These are phyloP conservation scores for Chrysopa pallens DNA, from an alignment of 1,140 invertebrate genomes.

Conservation along the genomic window DNA sequence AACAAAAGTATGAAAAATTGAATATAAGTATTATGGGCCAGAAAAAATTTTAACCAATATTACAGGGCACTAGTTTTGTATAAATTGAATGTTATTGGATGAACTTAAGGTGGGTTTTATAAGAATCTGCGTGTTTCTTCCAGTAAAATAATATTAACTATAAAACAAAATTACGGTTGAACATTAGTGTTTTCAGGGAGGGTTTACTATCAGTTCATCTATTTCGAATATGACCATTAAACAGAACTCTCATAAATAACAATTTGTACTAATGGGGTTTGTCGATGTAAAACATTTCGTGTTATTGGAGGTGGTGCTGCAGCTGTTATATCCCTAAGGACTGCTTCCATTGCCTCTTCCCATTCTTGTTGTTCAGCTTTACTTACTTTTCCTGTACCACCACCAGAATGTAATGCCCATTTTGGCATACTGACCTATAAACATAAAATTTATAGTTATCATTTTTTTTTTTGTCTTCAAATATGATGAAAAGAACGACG, in stretches of 20 bases:
- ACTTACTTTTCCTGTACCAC: conserved; percentile 18
- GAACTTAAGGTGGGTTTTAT: too few relatives aligned
- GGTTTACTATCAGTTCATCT: too few relatives aligned
- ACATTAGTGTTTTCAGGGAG: too few relatives aligned
- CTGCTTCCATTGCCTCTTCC: conserved; percentile 53
- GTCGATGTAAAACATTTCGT: conserved; percentile 15
- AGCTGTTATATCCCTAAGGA: conserved; percentile 43
- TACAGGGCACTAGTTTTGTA: too few relatives aligned
- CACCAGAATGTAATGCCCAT: conserved; percentile 17
- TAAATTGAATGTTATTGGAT: too few relatives aligned
- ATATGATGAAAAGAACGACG: neutral
- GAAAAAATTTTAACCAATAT: too few relatives aligned
- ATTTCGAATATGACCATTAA: too few relatives aligned
- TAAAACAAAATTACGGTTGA: too few relatives aligned
- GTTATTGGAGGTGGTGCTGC: conserved; percentile 25
- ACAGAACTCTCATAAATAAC: conserved; percentile 70
- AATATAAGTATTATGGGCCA: too few relatives aligned
- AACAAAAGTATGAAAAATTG: too few relatives aligned
- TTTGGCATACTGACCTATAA: conserved; percentile 31
- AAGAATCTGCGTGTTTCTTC: too few relatives aligned
- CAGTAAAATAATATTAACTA: too few relatives aligned
- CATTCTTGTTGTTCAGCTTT: conserved; percentile 30
- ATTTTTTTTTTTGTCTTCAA: neutral
- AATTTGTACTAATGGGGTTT: conserved; percentile 53
- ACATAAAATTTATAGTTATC: conserved; percentile 1